Conservation (phyloP, 2,888 invertebrate genomes). For the Lymantria dispar region DNA sequence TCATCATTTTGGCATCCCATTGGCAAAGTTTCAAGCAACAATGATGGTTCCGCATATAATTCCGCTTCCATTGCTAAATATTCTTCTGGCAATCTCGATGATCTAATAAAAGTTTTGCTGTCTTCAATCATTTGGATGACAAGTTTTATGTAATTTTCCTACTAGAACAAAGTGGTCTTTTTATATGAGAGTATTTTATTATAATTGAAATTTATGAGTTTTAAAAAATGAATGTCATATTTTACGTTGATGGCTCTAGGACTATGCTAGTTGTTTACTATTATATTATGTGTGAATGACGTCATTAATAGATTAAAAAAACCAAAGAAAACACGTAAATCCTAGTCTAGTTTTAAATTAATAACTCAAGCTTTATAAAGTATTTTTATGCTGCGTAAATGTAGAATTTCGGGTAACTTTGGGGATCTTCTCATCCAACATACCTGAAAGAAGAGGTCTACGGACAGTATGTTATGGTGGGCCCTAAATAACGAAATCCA, state of each 20-base stretch:
- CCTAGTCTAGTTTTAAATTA: too few relatives aligned
- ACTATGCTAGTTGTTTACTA: neutral
- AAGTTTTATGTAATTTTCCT: constrained; percentile 1
- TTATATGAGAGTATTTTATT: neutral
- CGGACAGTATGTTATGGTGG: too few relatives aligned
- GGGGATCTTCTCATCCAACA: too few relatives aligned
- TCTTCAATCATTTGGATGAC: constrained; percentile 5
- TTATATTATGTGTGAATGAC: neutral
- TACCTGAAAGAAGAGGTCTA: too few relatives aligned
- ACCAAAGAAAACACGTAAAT: too few relatives aligned
- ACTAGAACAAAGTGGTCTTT: neutral
- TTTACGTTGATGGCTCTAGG: neutral
- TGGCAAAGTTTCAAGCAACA: constrained; percentile 28
- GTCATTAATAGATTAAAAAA: too few relatives aligned
- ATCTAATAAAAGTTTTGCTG: constrained; percentile 6
- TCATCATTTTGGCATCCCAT: constrained; percentile 21
- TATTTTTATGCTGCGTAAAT: too few relatives aligned
- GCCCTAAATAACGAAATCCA: too few relatives aligned
- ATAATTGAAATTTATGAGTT: neutral
- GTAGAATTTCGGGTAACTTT: too few relatives aligned
- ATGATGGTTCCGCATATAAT: constrained; percentile 28
- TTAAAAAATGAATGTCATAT: neutral
- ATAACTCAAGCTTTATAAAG: too few relatives aligned
- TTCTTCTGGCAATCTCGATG: neutral
- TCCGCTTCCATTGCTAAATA: constrained; percentile 20